These are phyloP conservation scores for Lophius piscatorius DNA, from an alignment of 2,113 vertebrate species.

Conservation along the genomic window DNA sequence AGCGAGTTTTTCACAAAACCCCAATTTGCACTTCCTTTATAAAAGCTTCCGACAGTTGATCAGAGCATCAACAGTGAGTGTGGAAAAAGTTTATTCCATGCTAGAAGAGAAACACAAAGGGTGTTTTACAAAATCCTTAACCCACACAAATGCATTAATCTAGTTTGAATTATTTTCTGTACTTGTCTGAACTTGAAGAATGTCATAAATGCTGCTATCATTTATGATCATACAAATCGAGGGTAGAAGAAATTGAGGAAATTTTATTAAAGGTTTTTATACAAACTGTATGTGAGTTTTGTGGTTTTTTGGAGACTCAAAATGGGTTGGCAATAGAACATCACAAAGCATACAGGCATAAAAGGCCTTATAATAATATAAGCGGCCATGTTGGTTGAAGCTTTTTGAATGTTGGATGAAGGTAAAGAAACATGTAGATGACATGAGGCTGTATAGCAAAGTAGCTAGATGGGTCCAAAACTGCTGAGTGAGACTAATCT, in stretches of 20 bases:
- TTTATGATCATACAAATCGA: slow-evolving; percentile 34
- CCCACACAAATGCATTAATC: slow-evolving; percentile 7
- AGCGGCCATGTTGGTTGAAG: background rate
- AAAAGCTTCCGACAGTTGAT: too few species aligned
- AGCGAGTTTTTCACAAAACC: background rate
- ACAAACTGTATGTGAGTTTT: slow-evolving; percentile 29
- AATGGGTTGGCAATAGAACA: background rate
- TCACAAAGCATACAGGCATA: background rate
- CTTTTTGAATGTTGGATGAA: slow-evolving; percentile 15
- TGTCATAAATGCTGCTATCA: slow-evolving; percentile 38
- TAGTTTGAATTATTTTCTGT: slow-evolving; percentile 24
- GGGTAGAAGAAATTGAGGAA: slow-evolving; percentile 53
- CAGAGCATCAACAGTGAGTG: background rate
- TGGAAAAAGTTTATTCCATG: background rate
- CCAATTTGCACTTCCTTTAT: too few species aligned
- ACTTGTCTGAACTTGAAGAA: slow-evolving; percentile 42
- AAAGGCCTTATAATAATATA: background rate
- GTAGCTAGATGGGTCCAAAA: slow-evolving; percentile 54
- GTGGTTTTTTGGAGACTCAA: slow-evolving; percentile 10
- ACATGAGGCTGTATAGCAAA: slow-evolving; percentile 27
- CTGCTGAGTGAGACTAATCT: slow-evolving; percentile 74
- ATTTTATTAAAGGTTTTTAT: slow-evolving; percentile 65
- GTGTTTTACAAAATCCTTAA: slow-evolving; percentile 21
- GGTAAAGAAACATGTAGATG: slow-evolving; percentile 42
- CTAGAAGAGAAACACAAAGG: slow-evolving; percentile 2